Evolutionary conservation across 2,888 invertebrate genomes (phyloP).

Genomic region (Xanthorhoe spadicearia): DNA sequence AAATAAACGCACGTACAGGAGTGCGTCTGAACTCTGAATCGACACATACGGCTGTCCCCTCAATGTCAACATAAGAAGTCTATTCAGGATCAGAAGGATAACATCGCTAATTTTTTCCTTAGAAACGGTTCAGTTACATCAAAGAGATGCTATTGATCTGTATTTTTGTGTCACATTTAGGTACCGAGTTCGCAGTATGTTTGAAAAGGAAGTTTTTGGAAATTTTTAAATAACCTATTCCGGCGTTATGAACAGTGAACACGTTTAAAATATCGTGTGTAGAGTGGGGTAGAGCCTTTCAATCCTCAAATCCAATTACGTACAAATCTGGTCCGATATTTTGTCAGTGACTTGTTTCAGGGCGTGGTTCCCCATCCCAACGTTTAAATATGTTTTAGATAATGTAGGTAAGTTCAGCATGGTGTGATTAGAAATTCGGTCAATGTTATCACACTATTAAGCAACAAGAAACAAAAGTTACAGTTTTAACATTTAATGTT

Average conservation of each 20-base stretch:
- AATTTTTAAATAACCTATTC: neutral
- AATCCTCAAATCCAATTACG: constrained; percentile 2
- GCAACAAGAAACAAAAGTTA: too few species aligned
- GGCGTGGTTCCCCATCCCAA: neutral
- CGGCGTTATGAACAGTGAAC: neutral
- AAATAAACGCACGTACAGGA: constrained; percentile 77
- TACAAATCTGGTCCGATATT: neutral
- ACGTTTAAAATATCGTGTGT: neutral
- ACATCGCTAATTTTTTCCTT: constrained; percentile 43
- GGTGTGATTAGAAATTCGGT: too few species aligned
- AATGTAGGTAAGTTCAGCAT: too few species aligned
- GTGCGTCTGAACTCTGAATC: constrained; percentile 80
- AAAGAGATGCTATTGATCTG: constrained; percentile 17
- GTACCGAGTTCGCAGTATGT: neutral
- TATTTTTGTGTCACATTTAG: neutral
- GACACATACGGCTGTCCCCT: constrained; percentile 56
- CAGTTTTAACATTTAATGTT: too few species aligned
- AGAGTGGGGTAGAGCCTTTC: neutral
- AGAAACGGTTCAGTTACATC: constrained; percentile 16
- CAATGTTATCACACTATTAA: too few species aligned
- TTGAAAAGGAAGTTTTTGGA: too few species aligned
- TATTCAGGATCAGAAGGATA: constrained; percentile 39
- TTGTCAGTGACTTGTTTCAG: neutral
- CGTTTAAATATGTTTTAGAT: neutral
- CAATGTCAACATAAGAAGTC: constrained; percentile 55